Evolutionary conservation across 2,888 invertebrate species (phyloP), one percentile per base, ranked within the genome.

Genomic region (Amorpha juglandis): DNA sequence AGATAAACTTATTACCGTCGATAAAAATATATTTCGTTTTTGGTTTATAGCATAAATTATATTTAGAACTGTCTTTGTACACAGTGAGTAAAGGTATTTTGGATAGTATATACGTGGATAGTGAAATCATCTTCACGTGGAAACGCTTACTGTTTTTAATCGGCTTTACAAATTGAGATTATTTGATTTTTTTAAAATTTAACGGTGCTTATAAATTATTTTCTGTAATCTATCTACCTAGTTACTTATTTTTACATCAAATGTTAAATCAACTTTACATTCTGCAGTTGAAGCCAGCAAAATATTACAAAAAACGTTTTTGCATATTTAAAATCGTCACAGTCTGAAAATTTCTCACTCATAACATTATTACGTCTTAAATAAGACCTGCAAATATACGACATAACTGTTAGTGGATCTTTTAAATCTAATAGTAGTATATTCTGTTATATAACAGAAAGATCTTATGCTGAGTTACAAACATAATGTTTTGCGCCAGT

Each of bases 401-500:
- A 55, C n/a, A 35, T 14, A 16, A 55, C n/a, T 38, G 35, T 35
- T 21, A 9, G 19, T 55, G n/a, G n/a, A 55, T 8, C 35, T 53
- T 35, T n/a, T 14, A n/a, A 55, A 27, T 53, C 1, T 9, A 3
- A n/a, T n/a, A 8, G 35, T 35, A 33, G 53, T 53, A 33, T 35
- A 33, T 12, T 50, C 58, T 11, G 38, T 58, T 58, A 58, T 42
- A 19, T 38, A 58, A 47, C 33, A 68, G 42, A 68, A 58, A 63
- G 58, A 66, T 51, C 51, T 33, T 68, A 51, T 67, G 64, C 19
- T 9, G 8, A 42, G 42, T 16, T 12, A 12, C 16, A 55, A n/a
- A 55, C 33, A 38, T 11, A 42, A 62, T 33, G 76, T 74, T 74
- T 67, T 75, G 70, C 74, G 69, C 66, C 72, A 75, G 45, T 78